Base-by-base conservation (phyloP, 92 coral and sea anemone genomes). In the Phenganax stokvisi region DNA sequence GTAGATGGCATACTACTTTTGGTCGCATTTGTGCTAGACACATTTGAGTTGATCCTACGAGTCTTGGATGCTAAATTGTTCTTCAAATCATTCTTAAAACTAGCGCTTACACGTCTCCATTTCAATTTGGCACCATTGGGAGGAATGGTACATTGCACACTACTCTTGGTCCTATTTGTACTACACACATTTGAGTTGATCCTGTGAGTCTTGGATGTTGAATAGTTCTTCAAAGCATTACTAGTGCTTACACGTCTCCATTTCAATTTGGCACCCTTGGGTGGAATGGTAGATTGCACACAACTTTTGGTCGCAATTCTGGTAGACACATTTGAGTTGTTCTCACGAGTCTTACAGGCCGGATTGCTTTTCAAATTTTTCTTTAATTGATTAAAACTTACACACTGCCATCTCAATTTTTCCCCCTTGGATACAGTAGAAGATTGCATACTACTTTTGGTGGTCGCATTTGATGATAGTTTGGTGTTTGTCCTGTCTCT, bases 61-160 rank as follows among this genome's bases (percentile, higher is more conserved):
- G 47, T 37, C 47, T 37, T 37, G 2, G 47, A 37, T 37, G 47
- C 5, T 37, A 37, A 37, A 37, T 37, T 37, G 5, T 37, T 37
- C 3, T 37, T 37, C 47, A 37, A 37, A 27, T 68, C 73, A n/a
- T 30, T 68, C 54, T 7, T 68, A 0, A 68, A 53, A 52, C 61
- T 63, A 11, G 56, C 11, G 65, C 83, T 79, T 30, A 62, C 65
- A 8, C 83, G 67, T 54, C 74, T 63, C 83, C 83, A 79, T 65
- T 63, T 79, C 53, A 79, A 79, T 10, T 79, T 79, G 6, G 83
- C 67, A 17, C 74, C 74, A 20, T 79, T 79, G 17, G 74, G 25
- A 6, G 65, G 16, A 15, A 74, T 9, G 17, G 12, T 1, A 54
- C 56, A 9, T 10, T 20, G 73, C 16, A 29, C 1, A 20, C 31